Base-by-base conservation (phyloP, 2,888 invertebrate genomes). In the Malacosoma neustria region DNA sequence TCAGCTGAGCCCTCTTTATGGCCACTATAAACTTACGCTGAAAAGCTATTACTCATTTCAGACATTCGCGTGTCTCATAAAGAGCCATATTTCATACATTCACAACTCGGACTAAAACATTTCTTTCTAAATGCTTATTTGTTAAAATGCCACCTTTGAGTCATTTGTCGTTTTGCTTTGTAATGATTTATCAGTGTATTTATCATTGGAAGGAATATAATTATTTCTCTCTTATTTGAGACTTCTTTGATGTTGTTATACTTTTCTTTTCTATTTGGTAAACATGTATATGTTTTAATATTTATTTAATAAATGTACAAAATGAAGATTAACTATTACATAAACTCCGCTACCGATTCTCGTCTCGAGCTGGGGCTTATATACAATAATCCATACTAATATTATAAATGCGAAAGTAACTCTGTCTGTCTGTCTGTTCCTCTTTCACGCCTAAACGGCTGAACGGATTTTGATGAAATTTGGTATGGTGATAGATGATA, bases 1-100 rank as follows among this genome's bases (percentile, higher is more conserved):
- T 51, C 49, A 57, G 56, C 51, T 54, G 48, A 58, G 54, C 51
- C 47, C 40, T 46, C 43, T 67, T 72, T 66, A 69, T 61, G 46
- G 52, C 57, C 43, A 43, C 60, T 59, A 65, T 70, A 76, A 72
- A 73, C 58, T 57, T 63, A 52, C 60, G 56, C 57, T 61, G 64
- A 61, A 67, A 72, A 70, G 58, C 54, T 61, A 71, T 76, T 61
- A 69, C 51, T 76, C 73, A 72, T 64, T 57, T 57, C 38, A 42
- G 55, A 53, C 56, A 62, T 68, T 66, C 58, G 65, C 58, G 51
- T 58, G 67, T 64, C 62, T 47, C 48, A 47, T 58, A 51, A 61
- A 61, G 55, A 48, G 43, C 39, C 55, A 71, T 72, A 67, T 64
- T 54, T 73, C 65, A 69, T 67, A 61, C 48, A 9, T 22, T 22